A percentile compares a stretch with the other conserved stretches of the same genome.
Conservation (phyloP, 2,888 invertebrate genomes). For the Silvanus unidentatus region DNA sequence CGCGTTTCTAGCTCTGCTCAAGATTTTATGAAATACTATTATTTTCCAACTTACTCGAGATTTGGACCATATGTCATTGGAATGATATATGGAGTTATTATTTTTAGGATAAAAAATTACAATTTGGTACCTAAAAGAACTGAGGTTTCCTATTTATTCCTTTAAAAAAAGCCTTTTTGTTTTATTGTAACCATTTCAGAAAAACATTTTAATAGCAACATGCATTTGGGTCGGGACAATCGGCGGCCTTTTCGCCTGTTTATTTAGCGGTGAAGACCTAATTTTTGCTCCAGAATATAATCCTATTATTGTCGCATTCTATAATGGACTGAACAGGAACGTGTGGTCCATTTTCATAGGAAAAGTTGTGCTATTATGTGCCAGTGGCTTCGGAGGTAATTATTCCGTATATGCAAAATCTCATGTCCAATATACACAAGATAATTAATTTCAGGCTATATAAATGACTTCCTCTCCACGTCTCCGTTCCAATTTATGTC, state of each 20-base stretch:
- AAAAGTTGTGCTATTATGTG: constrained; percentile 5
- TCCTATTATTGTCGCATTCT: not conserved
- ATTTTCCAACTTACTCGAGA: constrained; percentile 10
- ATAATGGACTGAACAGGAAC: constrained; percentile 5
- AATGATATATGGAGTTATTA: constrained; percentile 10
- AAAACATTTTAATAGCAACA: not conserved
- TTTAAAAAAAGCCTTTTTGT: not conserved
- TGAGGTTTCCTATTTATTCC: too few relatives aligned
- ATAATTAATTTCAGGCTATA: too few relatives aligned
- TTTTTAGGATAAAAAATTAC: constrained; percentile 4
- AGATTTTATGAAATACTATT: constrained; percentile 4
- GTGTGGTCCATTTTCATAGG: constrained; percentile 6
- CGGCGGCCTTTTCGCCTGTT: not conserved
- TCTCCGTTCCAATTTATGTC: constrained; percentile 10
- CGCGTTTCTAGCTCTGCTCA: not conserved
- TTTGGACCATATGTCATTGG: constrained; percentile 14
- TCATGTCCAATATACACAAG: too few relatives aligned
- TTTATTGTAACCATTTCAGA: not conserved
- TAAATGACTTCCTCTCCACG: constrained; percentile 10
- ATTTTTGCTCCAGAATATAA: not conserved
- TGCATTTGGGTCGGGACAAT: not conserved
- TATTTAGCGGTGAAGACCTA: not conserved
- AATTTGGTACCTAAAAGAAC: not conserved
- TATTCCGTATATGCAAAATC: too few relatives aligned
- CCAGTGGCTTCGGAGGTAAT: constrained; percentile 5